Base-by-base conservation (phyloP, 1,140 invertebrate genomes). In the Oedothorax gibbosus region DNA sequence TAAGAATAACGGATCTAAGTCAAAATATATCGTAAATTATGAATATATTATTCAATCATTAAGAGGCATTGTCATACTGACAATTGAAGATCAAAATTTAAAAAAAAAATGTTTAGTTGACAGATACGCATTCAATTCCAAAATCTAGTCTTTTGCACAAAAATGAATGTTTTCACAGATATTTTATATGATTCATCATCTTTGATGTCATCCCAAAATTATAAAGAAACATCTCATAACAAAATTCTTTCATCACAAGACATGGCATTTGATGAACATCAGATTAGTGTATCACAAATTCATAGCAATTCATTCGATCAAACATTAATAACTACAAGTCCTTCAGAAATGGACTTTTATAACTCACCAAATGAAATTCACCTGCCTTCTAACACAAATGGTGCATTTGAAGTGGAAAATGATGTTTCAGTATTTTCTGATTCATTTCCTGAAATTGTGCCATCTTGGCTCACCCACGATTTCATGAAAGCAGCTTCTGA, bases 161-260 rank as follows among this genome's bases (percentile, higher is more conserved):
- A 64, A 49, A 82, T 84, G 81, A 84, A 84, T 84, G 81, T 84
- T 76, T 76, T 84, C n/a, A 65, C 71, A 49, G 72, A 84, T 76
- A 84, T 75, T 64, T 62, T 84, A 60, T 84, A 72, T 75, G 81
- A 84, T 76, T 56, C 81, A 18, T 75, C 81, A 56, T 50, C 56
- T 10, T 35, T 82, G 54, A 60, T 84, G 62, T 51, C 64, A 49
- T 64, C 81, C 49, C 81, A 84, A 54, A 84, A 68, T 76, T 84
- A 35, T 57, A 84, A 84, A 64, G 81, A 65, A 49, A 65, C 81
- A 14, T 49, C 60, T 56, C 79, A n/a, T 12, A 75, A 76, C 20
- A 84, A 75, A 56, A 56, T 66, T 4, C 62, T 73, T 7, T 64
- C 66, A 15, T 20, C 81, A 65, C 81, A 66, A 65, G 51, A 84